phyloP scores from a whole-genome alignment of 2,113 vertebrate genomes.

The Salvelinus alpinus region DNA sequence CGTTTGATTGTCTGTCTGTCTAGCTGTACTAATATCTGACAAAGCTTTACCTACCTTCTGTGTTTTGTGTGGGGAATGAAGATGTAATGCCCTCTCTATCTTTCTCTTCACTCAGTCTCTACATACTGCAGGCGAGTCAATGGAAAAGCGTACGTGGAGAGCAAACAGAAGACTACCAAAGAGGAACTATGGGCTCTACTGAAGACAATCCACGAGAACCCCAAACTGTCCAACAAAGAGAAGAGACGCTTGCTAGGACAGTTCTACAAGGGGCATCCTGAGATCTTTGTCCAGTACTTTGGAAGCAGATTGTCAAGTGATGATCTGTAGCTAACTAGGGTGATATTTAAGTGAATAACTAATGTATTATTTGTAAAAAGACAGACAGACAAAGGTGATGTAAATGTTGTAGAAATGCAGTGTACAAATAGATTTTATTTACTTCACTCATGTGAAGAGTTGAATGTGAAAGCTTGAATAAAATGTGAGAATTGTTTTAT shows the following conservation, averaged over 20 bases:
- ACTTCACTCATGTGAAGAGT: slow-evolving; percentile 18
- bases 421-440: background rate
- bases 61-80: background rate
- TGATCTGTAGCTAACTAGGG: slow-evolving; percentile 56
- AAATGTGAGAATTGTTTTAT: slow-evolving; percentile 46
- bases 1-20: background rate
- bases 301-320: slow-evolving; percentile 79
- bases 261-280: slow-evolving; percentile 90
- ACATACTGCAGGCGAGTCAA: slow-evolving; percentile 84
- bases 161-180: slow-evolving; percentile 82
- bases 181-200: slow-evolving; percentile 84
- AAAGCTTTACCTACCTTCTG: background rate
- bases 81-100: background rate
- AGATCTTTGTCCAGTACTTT: slow-evolving; percentile 93
- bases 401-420: slow-evolving; percentile 42
- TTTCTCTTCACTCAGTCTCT: slow-evolving; percentile 71
- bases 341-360: slow-evolving; percentile 31
- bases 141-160: slow-evolving; percentile 71
- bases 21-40: background rate
- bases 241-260: slow-evolving; percentile 86
- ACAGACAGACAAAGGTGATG: slow-evolving; percentile 15
- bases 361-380: slow-evolving; percentile 39
- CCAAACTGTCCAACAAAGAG: slow-evolving; percentile 85
- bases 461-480: slow-evolving; percentile 36
- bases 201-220: slow-evolving; percentile 85